A percentile compares a stretch with the other conserved stretches of the same genome.
These are phyloP conservation scores for Pristionchus entomophagus DNA, from an alignment of 2,888 invertebrate species.

Conservation along the genomic window DNA sequence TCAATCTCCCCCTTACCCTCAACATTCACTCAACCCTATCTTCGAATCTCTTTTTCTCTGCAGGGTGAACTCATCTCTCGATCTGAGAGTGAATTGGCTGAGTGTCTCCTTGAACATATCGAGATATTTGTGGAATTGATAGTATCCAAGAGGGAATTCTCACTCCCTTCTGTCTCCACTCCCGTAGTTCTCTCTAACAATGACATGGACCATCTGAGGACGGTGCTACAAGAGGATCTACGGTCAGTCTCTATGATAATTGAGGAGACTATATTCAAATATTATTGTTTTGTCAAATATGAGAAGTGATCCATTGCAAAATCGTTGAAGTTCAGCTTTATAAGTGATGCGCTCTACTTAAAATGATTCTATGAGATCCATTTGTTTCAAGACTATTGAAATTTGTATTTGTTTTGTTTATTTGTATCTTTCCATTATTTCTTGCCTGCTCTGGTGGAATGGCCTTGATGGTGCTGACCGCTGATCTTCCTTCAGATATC, in stretches of 20 bases:
- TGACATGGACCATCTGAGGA: slow-evolving; percentile 38
- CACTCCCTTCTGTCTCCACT: not conserved
- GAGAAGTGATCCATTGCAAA: too few relatives aligned
- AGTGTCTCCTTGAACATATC: slow-evolving; percentile 64
- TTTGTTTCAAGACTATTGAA: too few relatives aligned
- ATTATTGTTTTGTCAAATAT: not conserved
- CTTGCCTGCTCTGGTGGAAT: too few relatives aligned
- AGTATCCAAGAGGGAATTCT: not conserved
- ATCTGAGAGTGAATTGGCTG: slow-evolving; percentile 63
- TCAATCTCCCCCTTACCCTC: not conserved
- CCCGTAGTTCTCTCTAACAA: not conserved
- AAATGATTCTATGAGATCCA: too few relatives aligned
- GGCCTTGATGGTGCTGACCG: too few relatives aligned
- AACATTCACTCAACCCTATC: not conserved
- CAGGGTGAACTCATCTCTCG: slow-evolving; percentile 57
- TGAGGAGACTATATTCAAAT: not conserved
- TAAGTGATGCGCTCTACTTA: too few relatives aligned
- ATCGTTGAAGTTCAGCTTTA: too few relatives aligned
- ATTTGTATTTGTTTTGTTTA: too few relatives aligned
- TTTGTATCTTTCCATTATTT: too few relatives aligned
- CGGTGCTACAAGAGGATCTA: slow-evolving; percentile 9
- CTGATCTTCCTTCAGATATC: slow-evolving; percentile 17
- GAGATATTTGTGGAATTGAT: slow-evolving; percentile 59
- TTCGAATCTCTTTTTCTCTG: slow-evolving; percentile 42
- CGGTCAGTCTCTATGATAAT: not conserved